Percentiles rank a stretch among this genome's conserved stretches.
These are phyloP conservation scores for Paraplagusia blochii DNA, from an alignment of 2,113 vertebrate genomes.

Conservation along the genomic window DNA sequence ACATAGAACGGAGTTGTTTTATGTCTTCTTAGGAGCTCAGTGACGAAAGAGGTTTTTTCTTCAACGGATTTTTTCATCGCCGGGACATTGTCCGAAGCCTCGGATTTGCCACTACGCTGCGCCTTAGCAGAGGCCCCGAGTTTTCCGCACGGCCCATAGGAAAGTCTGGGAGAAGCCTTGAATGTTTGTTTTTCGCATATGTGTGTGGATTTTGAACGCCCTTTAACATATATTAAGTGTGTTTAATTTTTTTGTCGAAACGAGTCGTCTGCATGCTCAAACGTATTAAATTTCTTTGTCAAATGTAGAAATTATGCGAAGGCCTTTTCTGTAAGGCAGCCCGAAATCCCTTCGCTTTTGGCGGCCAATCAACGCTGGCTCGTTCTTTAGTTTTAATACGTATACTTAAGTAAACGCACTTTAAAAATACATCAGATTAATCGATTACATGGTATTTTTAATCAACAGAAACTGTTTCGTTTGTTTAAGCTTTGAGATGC, in stretches of 20 bases:
- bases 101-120: slow-evolving; percentile 62
- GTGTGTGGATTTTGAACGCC: not conserved
- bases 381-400: not conserved
- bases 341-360: slow-evolving; percentile 28
- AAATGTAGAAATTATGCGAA: not conserved
- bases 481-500: no score
- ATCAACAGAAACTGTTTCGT: no score
- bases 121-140: slow-evolving; percentile 26
- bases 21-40: slow-evolving; percentile 2
- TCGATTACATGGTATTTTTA: no score
- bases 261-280: no score
- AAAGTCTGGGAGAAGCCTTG: slow-evolving; percentile 73
- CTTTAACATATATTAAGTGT: not conserved
- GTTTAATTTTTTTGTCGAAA: not conserved
- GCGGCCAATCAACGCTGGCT: slow-evolving; percentile 23
- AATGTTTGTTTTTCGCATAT: slow-evolving; percentile 6
- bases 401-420: no score
- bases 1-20: slow-evolving; percentile 27
- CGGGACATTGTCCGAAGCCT: slow-evolving; percentile 69
- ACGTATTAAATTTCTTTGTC: slow-evolving; percentile 5
- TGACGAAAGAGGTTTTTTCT: slow-evolving; percentile 9
- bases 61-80: slow-evolving; percentile 40
- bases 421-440: no score
- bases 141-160: slow-evolving; percentile 51
- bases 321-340: slow-evolving; percentile 48